Evolutionary conservation across 2,797 vertebrate genomes (phyloP), one percentile per base, ranked within the genome.

Genomic region (Podargus strigoides): DNA sequence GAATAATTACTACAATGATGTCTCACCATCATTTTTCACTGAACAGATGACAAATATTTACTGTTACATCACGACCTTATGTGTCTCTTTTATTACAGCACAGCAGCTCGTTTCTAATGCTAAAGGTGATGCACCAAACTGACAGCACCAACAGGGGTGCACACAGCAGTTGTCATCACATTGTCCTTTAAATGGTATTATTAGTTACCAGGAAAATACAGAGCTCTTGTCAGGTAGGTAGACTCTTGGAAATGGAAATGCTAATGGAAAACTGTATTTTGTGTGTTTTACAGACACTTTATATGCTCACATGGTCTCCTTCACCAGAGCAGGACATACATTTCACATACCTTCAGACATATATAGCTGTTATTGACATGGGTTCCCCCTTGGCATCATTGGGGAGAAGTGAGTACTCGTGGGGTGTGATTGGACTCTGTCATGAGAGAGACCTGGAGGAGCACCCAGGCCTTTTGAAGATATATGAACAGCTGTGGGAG

Each of bases 361-460:
- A 23, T 1, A 28, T 15, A 70, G 21, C 13, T 60, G 0, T 23
- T 10, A 27, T 20, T 16, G 44, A 46, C 18, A 14, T 7, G 15
- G 22, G 5, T 8, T 69, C 16, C 22, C 69, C 22, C 18, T 60
- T 46, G 60, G 19, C 36, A 53, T 19, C 50, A 27, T 22, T 8
- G n/a, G 32, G 41, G 46, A 89, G 49, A 85, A 75, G 4, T 3
- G 34, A 68, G 46, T 2, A 6, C 6, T 47, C 1, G 0, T 42
- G 46, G 42, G 12, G 10, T 72, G 50, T 41, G 37, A 66, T 17
- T 28, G 56, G 53, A 56, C 32, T 55, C 6, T 50, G 62, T 56
- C 37, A 47, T 24, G 44, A 64, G 32, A 47, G 10, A 32, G 12
- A 62, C 7, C 22, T 34, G 36, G 19, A 59, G 34, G n/a, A 76